Evolutionary conservation across 2,113 vertebrate genomes (phyloP).

Genomic region (Passer montanus): DNA sequence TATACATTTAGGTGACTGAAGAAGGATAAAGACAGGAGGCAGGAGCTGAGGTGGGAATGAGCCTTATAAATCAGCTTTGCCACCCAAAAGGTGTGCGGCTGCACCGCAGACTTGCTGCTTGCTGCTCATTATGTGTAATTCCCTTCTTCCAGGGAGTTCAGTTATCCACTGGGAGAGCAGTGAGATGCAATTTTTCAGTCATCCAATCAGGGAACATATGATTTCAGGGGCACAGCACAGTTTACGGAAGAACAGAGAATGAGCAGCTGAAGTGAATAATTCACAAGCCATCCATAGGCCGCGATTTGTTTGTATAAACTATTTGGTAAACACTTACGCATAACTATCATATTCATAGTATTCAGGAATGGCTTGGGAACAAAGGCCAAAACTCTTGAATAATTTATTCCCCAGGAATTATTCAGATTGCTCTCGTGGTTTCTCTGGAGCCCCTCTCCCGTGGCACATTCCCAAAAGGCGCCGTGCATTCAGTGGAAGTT

Average conservation of each 20-base stretch:
- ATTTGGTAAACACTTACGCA: neutral
- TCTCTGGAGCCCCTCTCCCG: neutral
- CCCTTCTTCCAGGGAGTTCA: neutral
- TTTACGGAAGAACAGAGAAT: neutral
- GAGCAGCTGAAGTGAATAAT: conserved; percentile 39
- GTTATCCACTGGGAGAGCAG: neutral
- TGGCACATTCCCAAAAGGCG: neutral
- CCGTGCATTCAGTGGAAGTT: neutral
- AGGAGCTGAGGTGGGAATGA: neutral
- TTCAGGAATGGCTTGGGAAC: neutral
- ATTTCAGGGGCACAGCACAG: neutral
- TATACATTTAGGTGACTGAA: neutral
- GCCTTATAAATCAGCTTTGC: neutral
- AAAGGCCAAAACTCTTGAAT: conserved; percentile 26
- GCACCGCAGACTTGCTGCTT: neutral
- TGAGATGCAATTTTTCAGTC: neutral
- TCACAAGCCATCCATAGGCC: neutral
- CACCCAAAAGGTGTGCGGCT: neutral
- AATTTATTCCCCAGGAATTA: conserved; percentile 40
- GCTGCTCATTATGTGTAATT: neutral
- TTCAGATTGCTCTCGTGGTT: accelerated
- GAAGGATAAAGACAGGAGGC: neutral
- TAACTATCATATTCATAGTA: neutral
- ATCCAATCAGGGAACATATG: neutral
- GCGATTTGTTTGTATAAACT: conserved; percentile 38